Percentiles rank a stretch among this genome's conserved stretches.
Conservation (phyloP, 2,797 vertebrate genomes). For the Oryzias dopingdopingensis region DNA sequence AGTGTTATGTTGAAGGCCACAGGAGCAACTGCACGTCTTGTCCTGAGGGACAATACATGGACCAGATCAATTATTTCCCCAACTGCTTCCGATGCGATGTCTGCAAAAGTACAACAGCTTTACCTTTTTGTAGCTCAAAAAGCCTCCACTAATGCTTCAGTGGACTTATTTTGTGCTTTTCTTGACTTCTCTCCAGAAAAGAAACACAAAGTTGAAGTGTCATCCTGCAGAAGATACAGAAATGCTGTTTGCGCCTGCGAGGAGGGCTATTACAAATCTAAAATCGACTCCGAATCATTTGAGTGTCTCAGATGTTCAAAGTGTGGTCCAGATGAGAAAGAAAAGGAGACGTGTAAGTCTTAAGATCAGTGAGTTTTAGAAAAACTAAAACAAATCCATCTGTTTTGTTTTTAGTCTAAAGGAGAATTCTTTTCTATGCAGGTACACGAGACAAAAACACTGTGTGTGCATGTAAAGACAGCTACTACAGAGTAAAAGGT, state of each 20-base stretch:
- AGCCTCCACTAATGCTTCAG: neutral
- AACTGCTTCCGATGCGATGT: constrained; percentile 36
- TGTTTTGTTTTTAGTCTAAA: constrained; percentile 11
- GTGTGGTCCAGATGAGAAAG: constrained; percentile 40
- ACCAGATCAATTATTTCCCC: neutral
- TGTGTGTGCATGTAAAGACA: constrained; percentile 55
- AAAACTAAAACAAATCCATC: neutral
- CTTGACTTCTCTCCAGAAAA: neutral
- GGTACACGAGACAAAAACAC: constrained; percentile 53
- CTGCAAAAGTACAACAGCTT: constrained; percentile 51
- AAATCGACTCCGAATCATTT: neutral
- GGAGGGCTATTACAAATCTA: constrained; percentile 10
- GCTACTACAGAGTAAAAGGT: constrained; percentile 29
- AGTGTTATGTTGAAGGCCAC: neutral
- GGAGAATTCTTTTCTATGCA: constrained; percentile 41
- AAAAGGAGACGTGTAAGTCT: constrained; percentile 56
- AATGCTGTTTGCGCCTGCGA: constrained; percentile 66
- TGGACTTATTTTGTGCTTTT: neutral
- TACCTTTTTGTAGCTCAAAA: neutral
- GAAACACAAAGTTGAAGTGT: neutral
- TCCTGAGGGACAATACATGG: neutral
- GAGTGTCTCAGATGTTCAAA: constrained; percentile 42
- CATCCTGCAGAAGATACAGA: accelerated
- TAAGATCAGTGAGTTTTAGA: neutral
- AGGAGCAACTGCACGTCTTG: constrained; percentile 55